phyloP scores from a whole-genome alignment of 2,888 invertebrate species.

The Invenusta paracnida region DNA sequence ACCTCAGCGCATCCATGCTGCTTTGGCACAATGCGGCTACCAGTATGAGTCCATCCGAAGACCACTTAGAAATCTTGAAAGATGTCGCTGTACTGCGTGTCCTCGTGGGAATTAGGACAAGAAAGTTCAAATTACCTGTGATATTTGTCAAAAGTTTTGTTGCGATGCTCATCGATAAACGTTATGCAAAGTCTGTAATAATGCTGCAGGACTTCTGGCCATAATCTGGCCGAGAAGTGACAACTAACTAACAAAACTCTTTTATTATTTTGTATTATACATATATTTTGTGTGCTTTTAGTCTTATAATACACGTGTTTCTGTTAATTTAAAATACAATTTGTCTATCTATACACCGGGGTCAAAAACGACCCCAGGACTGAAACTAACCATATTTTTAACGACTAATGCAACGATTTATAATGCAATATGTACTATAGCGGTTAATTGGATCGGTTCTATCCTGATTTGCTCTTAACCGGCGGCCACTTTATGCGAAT shows the following conservation, averaged over 20 bases:
- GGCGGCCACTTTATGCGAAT: too few species aligned
- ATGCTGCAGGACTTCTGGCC: not conserved
- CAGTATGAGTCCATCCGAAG: not conserved
- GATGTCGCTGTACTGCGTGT: not conserved
- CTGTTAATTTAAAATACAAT: not conserved
- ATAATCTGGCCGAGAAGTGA: not conserved
- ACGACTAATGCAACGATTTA: too few species aligned
- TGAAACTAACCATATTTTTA: not conserved
- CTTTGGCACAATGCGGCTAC: not conserved
- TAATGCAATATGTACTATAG: too few species aligned
- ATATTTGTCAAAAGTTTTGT: not conserved
- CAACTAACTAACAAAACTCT: not conserved
- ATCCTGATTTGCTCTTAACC: too few species aligned
- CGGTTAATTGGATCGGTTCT: too few species aligned
- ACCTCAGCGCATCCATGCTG: not conserved
- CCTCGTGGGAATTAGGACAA: not conserved
- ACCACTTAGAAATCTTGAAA: not conserved
- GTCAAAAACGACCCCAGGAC: not conserved
- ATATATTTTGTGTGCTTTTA: not conserved
- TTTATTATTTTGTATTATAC: not conserved
- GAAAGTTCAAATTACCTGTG: not conserved
- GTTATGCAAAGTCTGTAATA: not conserved
- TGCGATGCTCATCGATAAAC: not conserved
- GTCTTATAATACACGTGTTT: not conserved
- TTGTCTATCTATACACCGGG: not conserved